Base-by-base conservation (phyloP, 2,888 invertebrate species). In the Conomelus anceps region DNA sequence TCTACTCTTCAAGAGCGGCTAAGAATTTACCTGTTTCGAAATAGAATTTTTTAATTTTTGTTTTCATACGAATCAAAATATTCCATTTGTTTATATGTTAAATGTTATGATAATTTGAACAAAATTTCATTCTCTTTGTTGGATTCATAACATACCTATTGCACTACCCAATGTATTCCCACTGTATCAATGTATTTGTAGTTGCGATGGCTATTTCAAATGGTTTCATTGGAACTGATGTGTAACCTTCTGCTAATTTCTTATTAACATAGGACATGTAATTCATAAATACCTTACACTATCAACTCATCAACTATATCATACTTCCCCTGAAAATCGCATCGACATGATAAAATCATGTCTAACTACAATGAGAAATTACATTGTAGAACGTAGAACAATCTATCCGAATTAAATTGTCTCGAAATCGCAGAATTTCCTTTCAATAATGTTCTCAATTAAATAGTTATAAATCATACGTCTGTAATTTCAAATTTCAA, bases 1-100 rank as follows among this genome's bases (percentile, higher is more conserved):
- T 93, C 96, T 99, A 92, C 96, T 99, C 92, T 99, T 99, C 95
- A 99, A 99, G 96, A 99, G 99, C 95, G 99, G 99, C 95, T 99
- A 97, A 63, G n/a, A 1, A 63, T n/a, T n/a, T 63, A 20, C 63
- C 63, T 63, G 63, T 63, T 63, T 63, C 63, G 3, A n/a, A 63
- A 63, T 63, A 63, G 63, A 63, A 63, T 9, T 63, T n/a, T 63
- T 34, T 63, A 63, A 63, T 63, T 63, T 63, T n/a, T 63, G 63
- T 63, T 63, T 63, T 63, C 63, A 63, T 63, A 63, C 63, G 63
- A 63, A 63, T 63, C 63, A 63, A 63, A 63, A 63, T 63, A 63
- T 63, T 63, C 63, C 63, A 63, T 63, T 63, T 63, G 63, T 63
- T 63, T 63, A 63, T 63, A 63, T 63, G 63, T 63, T 63, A n/a